Evolutionary conservation across 1,140 invertebrate species (phyloP).

Genomic region (Drosophila malerkotliana): DNA sequence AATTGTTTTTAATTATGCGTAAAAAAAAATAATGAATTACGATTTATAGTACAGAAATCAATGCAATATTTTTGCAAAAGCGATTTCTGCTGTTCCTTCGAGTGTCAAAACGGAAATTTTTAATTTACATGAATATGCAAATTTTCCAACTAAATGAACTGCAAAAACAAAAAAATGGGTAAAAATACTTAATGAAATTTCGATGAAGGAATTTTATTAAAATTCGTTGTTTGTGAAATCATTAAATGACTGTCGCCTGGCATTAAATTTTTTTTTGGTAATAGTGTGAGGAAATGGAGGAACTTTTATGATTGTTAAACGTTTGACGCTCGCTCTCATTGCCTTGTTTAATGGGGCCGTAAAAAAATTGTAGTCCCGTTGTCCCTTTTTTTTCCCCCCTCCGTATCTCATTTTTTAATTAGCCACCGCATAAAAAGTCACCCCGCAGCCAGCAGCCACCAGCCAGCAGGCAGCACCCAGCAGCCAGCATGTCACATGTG

Average conservation of each 20-base stretch:
- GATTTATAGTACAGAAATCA: slow-evolving; percentile 25
- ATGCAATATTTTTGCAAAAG: slow-evolving; percentile 43
- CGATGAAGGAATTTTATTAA: slow-evolving; percentile 43
- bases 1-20: slow-evolving; percentile 73
- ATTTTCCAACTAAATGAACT: slow-evolving; percentile 65
- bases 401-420: slow-evolving; percentile 69
- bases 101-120: slow-evolving; percentile 67
- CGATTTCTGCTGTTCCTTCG: slow-evolving; percentile 36
- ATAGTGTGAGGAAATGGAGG: neutral
- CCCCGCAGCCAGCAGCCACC: slow-evolving; percentile 19
- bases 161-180: slow-evolving; percentile 14
- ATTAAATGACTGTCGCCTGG: slow-evolving; percentile 48
- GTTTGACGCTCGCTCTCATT: slow-evolving; percentile 59
- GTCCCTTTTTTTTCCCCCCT: slow-evolving; percentile 9
- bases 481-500: slow-evolving; percentile 72
- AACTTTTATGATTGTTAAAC: slow-evolving; percentile 69
- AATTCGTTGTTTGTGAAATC: slow-evolving; percentile 51
- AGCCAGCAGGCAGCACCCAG: slow-evolving; percentile 9
- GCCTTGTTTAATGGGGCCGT: slow-evolving; percentile 38
- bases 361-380: slow-evolving; percentile 39
- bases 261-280: slow-evolving; percentile 49
- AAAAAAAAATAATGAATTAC: slow-evolving; percentile 38
- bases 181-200: slow-evolving; percentile 52
- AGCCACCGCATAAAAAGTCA: slow-evolving; percentile 71
- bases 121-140: slow-evolving; percentile 76